Evolutionary conservation across 2,797 vertebrate species (phyloP), one percentile per base, ranked within the genome.

Genomic region (Streptopelia turtur): DNA sequence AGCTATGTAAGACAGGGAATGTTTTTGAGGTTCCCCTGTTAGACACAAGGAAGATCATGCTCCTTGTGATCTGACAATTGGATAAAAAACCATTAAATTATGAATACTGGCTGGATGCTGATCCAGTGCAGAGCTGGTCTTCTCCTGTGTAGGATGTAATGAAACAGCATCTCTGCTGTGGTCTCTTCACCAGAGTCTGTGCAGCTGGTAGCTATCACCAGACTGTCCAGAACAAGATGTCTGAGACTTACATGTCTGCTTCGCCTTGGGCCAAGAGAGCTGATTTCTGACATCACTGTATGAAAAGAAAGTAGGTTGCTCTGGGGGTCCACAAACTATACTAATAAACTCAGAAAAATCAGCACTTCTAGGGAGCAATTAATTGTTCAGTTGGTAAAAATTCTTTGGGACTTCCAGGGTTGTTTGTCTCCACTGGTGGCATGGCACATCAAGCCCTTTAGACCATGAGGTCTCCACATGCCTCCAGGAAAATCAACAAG

Each of bases 251-350:
- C 5, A n/a, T 6, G n/a, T 25, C 35, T 33, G 11, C 25, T 61
- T 30, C 63, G 47, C n/a, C 43, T 43, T 11, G 7, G 22, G 8
- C 5, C 49, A 47, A 43, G 18, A 71, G 24, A 15, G 28, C 10
- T n/a, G 43, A 45, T 49, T 78, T 52, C 45, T 84, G 56, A 59
- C 16, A 20, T 31, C 17, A 18, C 9, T 1, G 1, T 2, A 3
- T 2, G 0, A 6, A 49, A 63, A 37, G 0, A 9, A 18, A 4
- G 21, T 2, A 13, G 27, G 9, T 23, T 50, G 23, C 27, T 10
- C 30, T 45, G 66, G 22, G 16, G 17, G 8, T n/a, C 23, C 1
- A 1, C 12, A 33, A 12, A 12, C 13, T 30, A 2, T 5, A 0
- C 63, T 25, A 8, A 16, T 3, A 55, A 81, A 72, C 13, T 61